Conservation (phyloP, 2,113 vertebrate species). For the Chloroceryle aenea region DNA sequence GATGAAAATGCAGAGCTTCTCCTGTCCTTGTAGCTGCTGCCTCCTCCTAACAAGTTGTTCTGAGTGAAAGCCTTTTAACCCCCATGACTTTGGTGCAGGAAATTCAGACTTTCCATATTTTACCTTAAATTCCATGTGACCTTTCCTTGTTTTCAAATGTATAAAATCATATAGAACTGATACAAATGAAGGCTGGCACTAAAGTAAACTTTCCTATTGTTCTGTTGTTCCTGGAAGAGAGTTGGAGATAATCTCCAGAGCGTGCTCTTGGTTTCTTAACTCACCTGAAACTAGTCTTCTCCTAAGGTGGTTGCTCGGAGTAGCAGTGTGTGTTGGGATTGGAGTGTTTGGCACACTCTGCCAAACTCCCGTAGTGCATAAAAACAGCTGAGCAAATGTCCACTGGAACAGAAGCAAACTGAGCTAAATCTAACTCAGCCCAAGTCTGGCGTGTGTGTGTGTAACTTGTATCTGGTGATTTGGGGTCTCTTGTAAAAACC, state of each 20-base stretch:
- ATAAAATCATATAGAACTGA: neutral
- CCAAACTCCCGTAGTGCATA: neutral
- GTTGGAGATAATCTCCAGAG: neutral
- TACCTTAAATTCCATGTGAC: neutral
- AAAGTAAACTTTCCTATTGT: neutral
- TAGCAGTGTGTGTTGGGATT: neutral
- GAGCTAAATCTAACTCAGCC: neutral
- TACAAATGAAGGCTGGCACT: neutral
- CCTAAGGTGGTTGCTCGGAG: conserved; percentile 18
- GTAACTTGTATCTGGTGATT: too few species aligned
- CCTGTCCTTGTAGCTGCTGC: neutral
- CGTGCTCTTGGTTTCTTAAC: neutral
- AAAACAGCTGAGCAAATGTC: neutral
- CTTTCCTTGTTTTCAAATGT: neutral
- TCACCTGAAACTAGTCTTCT: conserved; percentile 11
- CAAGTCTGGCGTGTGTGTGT: too few species aligned
- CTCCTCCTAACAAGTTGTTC: neutral
- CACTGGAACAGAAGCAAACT: neutral
- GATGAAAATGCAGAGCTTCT: neutral
- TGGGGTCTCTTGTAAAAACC: neutral
- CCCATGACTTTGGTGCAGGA: neutral
- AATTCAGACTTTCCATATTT: neutral
- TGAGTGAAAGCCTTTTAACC: neutral
- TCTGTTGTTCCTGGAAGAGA: neutral
- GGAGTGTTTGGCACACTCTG: neutral